A percentile compares a stretch with the other conserved stretches of the same genome.
These are phyloP conservation scores for Neosilurus mollespiculum DNA, from an alignment of 2,797 vertebrate genomes.

Conservation along the genomic window DNA sequence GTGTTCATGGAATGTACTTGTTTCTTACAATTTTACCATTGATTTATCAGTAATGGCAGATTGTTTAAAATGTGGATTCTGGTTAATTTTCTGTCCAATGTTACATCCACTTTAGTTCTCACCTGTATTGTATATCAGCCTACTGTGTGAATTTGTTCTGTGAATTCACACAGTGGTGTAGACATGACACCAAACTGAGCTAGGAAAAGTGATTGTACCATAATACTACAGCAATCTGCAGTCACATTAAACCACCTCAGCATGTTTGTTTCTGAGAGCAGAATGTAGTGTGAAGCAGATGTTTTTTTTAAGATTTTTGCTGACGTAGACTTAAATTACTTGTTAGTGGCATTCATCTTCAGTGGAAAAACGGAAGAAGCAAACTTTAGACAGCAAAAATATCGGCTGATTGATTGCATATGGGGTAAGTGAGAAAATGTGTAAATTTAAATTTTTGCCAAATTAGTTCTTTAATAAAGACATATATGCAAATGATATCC, in stretches of 20 bases:
- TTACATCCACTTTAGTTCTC: background rate
- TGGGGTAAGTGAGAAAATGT: background rate
- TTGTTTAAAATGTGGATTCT: background rate
- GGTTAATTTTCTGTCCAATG: background rate
- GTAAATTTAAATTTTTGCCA: background rate
- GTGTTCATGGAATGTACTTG: too few species aligned
- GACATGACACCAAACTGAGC: background rate
- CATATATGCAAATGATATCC: slow-evolving; percentile 11
- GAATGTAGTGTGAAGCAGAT: background rate
- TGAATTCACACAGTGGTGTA: background rate
- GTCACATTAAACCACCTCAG: slow-evolving; percentile 3
- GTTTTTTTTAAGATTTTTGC: background rate
- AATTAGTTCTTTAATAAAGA: slow-evolving; percentile 15
- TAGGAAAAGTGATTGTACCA: background rate
- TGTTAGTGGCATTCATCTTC: background rate
- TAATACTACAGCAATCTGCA: background rate
- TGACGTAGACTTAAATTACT: background rate
- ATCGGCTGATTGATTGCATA: background rate
- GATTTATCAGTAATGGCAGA: background rate
- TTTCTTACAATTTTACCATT: background rate
- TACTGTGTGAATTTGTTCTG: background rate
- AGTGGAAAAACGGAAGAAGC: background rate
- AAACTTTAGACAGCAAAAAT: slow-evolving; percentile 4
- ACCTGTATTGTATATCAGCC: background rate
- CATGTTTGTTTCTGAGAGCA: background rate